Base-by-base conservation (phyloP, 2,888 invertebrate species). In the Molanna angustata region DNA sequence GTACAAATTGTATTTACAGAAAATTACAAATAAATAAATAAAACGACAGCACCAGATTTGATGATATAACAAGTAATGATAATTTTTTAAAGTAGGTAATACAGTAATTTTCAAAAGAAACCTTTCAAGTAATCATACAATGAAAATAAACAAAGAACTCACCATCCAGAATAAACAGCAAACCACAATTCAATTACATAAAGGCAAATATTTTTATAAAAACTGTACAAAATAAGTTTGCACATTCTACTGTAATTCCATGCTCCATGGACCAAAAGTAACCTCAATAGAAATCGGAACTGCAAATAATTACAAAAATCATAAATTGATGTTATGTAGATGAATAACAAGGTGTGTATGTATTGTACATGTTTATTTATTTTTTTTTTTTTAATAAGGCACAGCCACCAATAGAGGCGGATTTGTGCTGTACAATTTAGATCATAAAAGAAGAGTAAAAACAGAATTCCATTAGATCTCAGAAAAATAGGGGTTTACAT, bases 131-230 rank as follows among this genome's bases (percentile, higher is more conserved):
- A n/a, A n/a, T n/a, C n/a, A n/a, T n/a, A 27, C 27, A 7, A 27
- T 27, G 27, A 27, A 27, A 27, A 27, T 27, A 16, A 20, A 47
- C n/a, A 31, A n/a, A n/a, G n/a, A 4, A 62, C 74, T 71, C 39
- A 78, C 94, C 97, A 99, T 57, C 95, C 97, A 52, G 94, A 95
- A 69, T 94, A 90, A 63, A 97, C 90, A 41, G 98, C 98, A 76
- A 97, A 99, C 97, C 97, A 98, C 54, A 98, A 80, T 78, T 99
- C 98, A 67, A 99, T 98, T 61, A 99, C 94, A 73, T 99, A 99
- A 17, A 99, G 82, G 70, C 98, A 98, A 66, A 99, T 97, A 76
- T 99, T 99, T 76, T 99, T 99, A 80, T 99, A 98, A 79, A 99
- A 99, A 65, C 95, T 97, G 78, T 98, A 99, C 56, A 99, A 82